Conservation (phyloP, 1,140 invertebrate species). For the Mamestra configurata region DNA sequence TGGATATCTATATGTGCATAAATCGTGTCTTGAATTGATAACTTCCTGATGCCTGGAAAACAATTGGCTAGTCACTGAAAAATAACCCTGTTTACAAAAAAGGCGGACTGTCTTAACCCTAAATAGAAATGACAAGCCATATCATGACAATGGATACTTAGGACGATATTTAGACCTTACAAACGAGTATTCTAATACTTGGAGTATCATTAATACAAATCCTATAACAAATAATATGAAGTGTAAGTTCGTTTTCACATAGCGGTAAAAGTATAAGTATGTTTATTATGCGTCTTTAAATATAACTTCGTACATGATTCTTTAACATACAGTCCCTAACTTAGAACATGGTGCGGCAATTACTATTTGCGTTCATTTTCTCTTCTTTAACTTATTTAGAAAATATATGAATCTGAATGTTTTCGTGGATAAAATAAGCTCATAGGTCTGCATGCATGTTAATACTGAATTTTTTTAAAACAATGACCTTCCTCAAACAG, state of each 20-base stretch:
- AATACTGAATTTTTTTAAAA: background rate
- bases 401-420: background rate
- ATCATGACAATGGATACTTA: slow-evolving; percentile 16
- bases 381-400: no score
- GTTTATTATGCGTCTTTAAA: background rate
- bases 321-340: background rate
- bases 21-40: no score
- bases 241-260: background rate
- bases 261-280: slow-evolving; percentile 2
- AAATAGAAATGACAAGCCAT: slow-evolving; percentile 24
- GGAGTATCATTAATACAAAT: slow-evolving; percentile 13
- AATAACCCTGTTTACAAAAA: no score
- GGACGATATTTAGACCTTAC: slow-evolving; percentile 23
- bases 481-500: background rate
- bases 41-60: no score
- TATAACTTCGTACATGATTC: background rate
- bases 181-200: slow-evolving; percentile 32
- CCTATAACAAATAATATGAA: background rate
- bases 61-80: no score
- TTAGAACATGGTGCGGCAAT: background rate
- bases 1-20: no score
- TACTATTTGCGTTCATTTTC: no score
- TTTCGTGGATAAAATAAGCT: background rate
- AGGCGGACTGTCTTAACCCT: slow-evolving; percentile 9
- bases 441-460: background rate